Evolutionary conservation across 2,113 vertebrate species (phyloP), one percentile per base, ranked within the genome.

Genomic region (Limanda limanda): DNA sequence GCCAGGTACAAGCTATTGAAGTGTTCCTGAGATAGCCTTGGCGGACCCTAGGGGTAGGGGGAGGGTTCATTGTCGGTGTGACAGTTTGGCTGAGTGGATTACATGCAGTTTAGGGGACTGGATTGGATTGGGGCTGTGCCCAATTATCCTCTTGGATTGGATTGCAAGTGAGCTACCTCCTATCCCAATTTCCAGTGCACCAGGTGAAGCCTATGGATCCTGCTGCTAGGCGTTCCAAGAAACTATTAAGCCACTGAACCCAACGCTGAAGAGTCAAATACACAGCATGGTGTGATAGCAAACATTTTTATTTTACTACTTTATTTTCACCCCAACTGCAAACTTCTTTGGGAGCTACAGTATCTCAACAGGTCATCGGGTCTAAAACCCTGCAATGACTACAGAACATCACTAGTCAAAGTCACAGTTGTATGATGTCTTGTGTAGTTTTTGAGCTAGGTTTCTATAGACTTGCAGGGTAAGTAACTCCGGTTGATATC

Each of bases 71-170:
- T 94, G 92, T 92, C 88, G 76, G 70, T 90, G 89, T 92, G 91
- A 92, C 93, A 92, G 86, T 88, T 89, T 82, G 80, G 79, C 80
- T 93, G 91, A 95, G 92, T 94, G 93, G 93, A 94, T 94, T 94
- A 95, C 92, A 92, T 90, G 88, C 90, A 92, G 91, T 94, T 94
- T 88, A 93, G 81, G 85, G 71, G 79, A 89, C 85, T 91, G 89
- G 72, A 92, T 92, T 94, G 90, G 90, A 93, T 94, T 92, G 79
- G 79, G 86, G 87, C 86, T 78, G 74, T 84, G 81, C 76, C 89
- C 90, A 93, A 90, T 94, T 94, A 94, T 93, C 84, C 83, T 78
- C 42, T 85, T 79, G 81, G 83, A 92, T 91, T 90, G 90, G 88
- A 92, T 88, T 91, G 90, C 87, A 83, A 88, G 82, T 89, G 92